Evolutionary conservation across 2,113 vertebrate species (phyloP), one percentile per base, ranked within the genome.

Genomic region (Hassar affinis): DNA sequence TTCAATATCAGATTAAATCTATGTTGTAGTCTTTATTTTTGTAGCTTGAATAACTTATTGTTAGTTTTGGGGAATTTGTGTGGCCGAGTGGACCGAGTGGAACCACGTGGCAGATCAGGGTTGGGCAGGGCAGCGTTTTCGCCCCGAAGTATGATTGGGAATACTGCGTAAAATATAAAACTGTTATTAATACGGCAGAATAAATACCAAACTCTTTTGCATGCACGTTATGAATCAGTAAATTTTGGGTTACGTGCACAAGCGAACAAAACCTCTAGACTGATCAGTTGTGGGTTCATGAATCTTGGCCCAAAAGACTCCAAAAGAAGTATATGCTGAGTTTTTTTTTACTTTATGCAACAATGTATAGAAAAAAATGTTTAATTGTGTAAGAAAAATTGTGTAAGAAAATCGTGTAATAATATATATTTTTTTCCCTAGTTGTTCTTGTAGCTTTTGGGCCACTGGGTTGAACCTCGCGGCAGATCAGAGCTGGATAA

Each of bases 31-130:
- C 20, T 69, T 42, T 1, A 22, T 59, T 68, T 78, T 68, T 45
- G 20, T 45, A n/a, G 22, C 20, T 71, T 47, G 33, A 33, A 64
- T 17, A 64, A 61, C 57, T 27, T 61, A 68, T 64, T 11, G n/a
- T n/a, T n/a, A n/a, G n/a, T 20, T 18, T 38, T 47, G 11, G 12
- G 11, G 35, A 3, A 42, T 20, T 69, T 42, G 7, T n/a, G n/a
- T n/a, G 66, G 66, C 66, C 30, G n/a, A n/a, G n/a, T n/a, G n/a
- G n/a, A 33, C 64, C 1, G 27, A 38, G 2, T 38, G 0, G 18
- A 42, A 38, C n/a, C 57, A 64, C 78, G 49, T 49, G 78, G 42
- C 78, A 49, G 59, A 45, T 79, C 38, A 35, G 56, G 77, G 77
- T 1, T 57, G 52, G 77, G 77, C 56, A 45, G 42, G 35, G 38